phyloP scores from a whole-genome alignment of 2,113 vertebrate species.

The Lutjanus erythropterus region DNA sequence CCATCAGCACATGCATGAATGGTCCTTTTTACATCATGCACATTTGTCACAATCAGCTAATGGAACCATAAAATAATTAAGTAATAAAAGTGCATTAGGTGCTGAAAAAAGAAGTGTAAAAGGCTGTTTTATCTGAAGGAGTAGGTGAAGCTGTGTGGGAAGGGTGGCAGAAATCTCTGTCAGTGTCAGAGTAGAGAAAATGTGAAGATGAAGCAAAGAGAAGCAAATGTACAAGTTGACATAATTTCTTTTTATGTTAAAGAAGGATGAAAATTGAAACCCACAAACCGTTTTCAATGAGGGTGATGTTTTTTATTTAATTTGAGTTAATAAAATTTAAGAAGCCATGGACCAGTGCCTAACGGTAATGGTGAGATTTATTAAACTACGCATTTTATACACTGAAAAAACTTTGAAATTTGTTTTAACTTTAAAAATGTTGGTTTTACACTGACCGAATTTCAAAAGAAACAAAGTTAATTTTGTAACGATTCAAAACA shows the following conservation, averaged over 20 bases:
- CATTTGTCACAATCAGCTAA: slow-evolving; percentile 26
- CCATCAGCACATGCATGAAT: slow-evolving; percentile 37
- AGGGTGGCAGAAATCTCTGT: neutral
- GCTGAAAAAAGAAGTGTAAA: neutral
- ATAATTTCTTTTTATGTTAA: neutral
- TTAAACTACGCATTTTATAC: too few species aligned
- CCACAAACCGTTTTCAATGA: neutral
- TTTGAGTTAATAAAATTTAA: neutral
- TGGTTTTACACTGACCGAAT: too few species aligned
- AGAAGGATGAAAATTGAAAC: neutral
- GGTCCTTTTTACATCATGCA: slow-evolving; percentile 49
- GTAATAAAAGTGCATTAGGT: slow-evolving; percentile 31
- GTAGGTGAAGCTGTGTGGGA: neutral
- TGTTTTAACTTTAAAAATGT: too few species aligned
- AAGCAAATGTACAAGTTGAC: neutral
- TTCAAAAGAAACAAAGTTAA: too few species aligned
- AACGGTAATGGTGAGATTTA: too few species aligned
- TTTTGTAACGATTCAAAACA: too few species aligned
- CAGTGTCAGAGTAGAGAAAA: neutral
- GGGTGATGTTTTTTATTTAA: neutral
- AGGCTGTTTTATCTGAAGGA: neutral
- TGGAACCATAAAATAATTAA: slow-evolving; percentile 54
- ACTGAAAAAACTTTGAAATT: too few species aligned
- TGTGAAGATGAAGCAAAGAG: neutral
- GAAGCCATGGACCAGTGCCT: neutral